Evolutionary conservation across 53 echinoderm and acorn worm genomes (phyloP), one percentile per base, ranked within the genome.

Genomic region (Stichopus horrens): DNA sequence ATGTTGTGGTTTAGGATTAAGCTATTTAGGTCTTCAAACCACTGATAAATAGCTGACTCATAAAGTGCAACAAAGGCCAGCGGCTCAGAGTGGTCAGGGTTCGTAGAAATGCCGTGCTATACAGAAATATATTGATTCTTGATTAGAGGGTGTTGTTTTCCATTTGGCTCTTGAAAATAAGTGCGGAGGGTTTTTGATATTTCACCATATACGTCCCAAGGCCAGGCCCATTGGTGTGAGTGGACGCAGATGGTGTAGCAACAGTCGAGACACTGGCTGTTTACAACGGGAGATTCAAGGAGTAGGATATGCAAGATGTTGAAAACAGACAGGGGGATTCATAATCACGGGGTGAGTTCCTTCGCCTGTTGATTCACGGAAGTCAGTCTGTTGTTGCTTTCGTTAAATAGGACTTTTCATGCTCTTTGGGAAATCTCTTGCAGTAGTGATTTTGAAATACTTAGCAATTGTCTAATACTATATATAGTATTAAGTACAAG

Each of bases 11-110:
- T 52, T 51, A 54, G 79, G 79, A 78, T 78, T 78, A 37, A 78
- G 79, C 79, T 54, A 54, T 78, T 54, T 53, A 55, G 79, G 79
- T 79, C 52, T 53, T 19, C 55, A 79, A 79, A 53, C 79, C 63
- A 13, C 63, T 63, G 63, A 63, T 79, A 79, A 75, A 79, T 79
- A 79, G 79, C 79, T 79, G 79, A 79, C 54, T 79, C 79, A 79
- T 79, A 79, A 53, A 55, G 9, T 18, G 8, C 55, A 19, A 55
- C 19, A 53, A 79, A 79, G 55, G 54, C 37, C 52, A 0, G 14
- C 55, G 53, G 8, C 13, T 7, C 19, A 18, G 5, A 79, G 79
- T 79, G 79, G 79, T 79, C 79, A 79, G 54, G 7, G 55, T 79
- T 79, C 55, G 55, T 54, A 79, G 79, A 79, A 79, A n/a, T 5